Base-by-base conservation (phyloP, 2,113 vertebrate species). In the Cyanistes caeruleus region DNA sequence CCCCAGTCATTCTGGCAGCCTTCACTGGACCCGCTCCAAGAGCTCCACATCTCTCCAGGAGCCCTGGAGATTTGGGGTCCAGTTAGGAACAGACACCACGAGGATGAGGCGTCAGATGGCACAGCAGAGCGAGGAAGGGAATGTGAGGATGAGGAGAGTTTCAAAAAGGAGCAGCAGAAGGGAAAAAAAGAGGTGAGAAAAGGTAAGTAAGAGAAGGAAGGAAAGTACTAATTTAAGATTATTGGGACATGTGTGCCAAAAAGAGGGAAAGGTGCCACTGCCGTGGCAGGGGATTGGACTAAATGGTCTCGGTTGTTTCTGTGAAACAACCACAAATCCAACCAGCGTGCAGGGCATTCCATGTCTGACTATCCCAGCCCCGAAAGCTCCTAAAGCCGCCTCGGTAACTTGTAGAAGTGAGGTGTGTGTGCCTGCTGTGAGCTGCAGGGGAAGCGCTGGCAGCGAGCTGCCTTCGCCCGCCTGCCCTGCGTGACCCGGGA, bases 301-400 rank as follows among this genome's bases (percentile, higher is more conserved):
- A 12, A 23, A 21, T 21, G 46, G 13, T 52, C 53, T 53, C 27
- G 8, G 15, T n/a, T n/a, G n/a, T n/a, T n/a, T n/a, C 64, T 21
- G 49, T 56, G 41, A 25, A 82, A 59, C 9, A n/a, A 6, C 28
- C 55, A 4, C 35, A 37, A 7, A 63, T 13, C 21, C 46, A 77
- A 2, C 11, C 58, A 68, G 33, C 2, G 0, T 9, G 64, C 53
- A 62, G 35, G 82, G 30, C 15, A 0, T 31, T 74, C 41, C 7
- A 0, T 14, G 21, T 13, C 37, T 73, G 68, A 22, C n/a, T 31
- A 37, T 4, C 37, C 51, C 27, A 2, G 23, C n/a, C 39, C 6
- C 0, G 2, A 30, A 58, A 49, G 59, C 35, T 59, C 58, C 9
- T 3, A 2, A 53, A 46, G 3, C 30, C 15, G 37, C 24, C 52